Evolutionary conservation across 2,797 vertebrate species (phyloP).

Genomic region (Ctenochaetus hawaiiensis): DNA sequence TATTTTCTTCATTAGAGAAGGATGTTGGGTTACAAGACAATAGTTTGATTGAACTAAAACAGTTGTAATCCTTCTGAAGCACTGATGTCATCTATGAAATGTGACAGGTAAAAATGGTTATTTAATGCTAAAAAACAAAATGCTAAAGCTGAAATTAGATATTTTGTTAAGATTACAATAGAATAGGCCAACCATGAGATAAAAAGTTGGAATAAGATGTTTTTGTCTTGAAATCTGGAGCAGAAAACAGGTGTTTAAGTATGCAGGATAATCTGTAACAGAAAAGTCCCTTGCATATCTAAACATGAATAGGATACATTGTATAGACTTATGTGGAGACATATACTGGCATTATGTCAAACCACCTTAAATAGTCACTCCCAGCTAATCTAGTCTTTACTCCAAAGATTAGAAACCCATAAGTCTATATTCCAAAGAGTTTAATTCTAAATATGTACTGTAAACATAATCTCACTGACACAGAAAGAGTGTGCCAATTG

Average conservation of each 20-base stretch:
- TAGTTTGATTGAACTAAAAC: background rate
- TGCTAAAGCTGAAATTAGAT: too few species aligned
- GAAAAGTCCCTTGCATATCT: background rate
- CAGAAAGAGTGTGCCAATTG: background rate
- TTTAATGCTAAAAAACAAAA: too few species aligned
- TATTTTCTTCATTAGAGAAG: background rate
- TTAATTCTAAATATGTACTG: background rate
- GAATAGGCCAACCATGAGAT: too few species aligned
- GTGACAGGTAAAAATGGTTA: background rate
- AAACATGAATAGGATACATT: background rate
- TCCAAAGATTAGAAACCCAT: background rate
- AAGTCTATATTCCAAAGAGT: background rate
- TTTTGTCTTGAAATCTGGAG: too few species aligned
- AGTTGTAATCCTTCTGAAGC: background rate
- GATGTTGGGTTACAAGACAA: background rate
- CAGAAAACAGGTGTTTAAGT: too few species aligned
- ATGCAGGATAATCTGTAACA: background rate
- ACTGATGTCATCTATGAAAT: background rate
- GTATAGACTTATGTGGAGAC: too few species aligned
- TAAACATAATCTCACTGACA: background rate
- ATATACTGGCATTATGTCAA: background rate
- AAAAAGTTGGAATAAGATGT: too few species aligned
- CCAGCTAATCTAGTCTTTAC: background rate
- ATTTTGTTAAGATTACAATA: too few species aligned
- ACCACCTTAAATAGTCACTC: background rate